Evolutionary conservation across 1,140 invertebrate genomes (phyloP), one percentile per base, ranked within the genome.

Genomic region (Gonatopus flavifemur): DNA sequence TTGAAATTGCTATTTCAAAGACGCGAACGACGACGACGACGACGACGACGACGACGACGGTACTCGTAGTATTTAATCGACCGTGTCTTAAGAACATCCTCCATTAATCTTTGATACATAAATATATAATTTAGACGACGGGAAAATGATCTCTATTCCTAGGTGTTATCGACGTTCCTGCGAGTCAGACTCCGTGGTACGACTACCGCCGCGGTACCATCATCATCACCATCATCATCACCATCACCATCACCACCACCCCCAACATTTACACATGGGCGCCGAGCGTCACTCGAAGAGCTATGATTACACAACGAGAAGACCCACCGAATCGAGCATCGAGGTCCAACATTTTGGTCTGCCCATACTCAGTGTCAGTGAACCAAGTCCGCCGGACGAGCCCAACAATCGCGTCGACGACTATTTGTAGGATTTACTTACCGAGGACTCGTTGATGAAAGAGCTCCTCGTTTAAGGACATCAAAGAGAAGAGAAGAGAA

Each of bases 371-470:
- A 89, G 87, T 22, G 81, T 90, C 7, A 88, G 87, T 12, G 87
- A 88, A 41, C 88, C 88, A 0, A 88, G 86, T n/a, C 88, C 88
- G 21, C 86, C 87, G 1, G 84, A 87, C 52, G 85, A 87, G 50
- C n/a, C n/a, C n/a, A 82, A 84, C 60, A 79, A 83, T 10, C 66
- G 68, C 18, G 63, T 70, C 24, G 72, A 77, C 51, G 73, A 78
- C 15, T 74, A 75, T 44, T 76, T 79, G 74, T 79, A 79, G 74
- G 63, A 72, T 21, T 71, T 76, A 69, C 74, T 76, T 62, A 66
- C 61, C 70, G 76, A 72, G 74, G 74, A 74, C 41, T 74, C 69
- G 66, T 58, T n/a, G n/a, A n/a, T 67, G 0, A 73, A 75, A 57
- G 76, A 78, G 42, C 72, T 77, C 65, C 72, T 78, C 71, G 74